These are phyloP conservation scores for Brachionus manjavacas DNA, from an alignment of 1,140 invertebrate species.

Conservation along the genomic window DNA sequence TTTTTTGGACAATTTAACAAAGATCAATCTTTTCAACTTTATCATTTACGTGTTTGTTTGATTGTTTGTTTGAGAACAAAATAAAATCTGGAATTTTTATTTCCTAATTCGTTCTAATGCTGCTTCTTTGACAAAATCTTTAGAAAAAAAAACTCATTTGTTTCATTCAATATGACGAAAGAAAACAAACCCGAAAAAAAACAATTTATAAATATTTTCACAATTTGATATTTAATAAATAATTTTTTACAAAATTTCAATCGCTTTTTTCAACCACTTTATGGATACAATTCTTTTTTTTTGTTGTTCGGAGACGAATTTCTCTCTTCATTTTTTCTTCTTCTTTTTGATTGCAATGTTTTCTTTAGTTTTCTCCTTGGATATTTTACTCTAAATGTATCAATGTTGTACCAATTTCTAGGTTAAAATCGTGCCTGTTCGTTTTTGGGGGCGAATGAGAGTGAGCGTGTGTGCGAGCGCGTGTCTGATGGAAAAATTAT, in stretches of 20 bases:
- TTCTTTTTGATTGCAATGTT: background rate
- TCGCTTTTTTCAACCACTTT: background rate
- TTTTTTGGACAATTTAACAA: background rate
- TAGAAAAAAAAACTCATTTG: background rate
- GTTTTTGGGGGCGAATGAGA: background rate
- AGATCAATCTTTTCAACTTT: constrained; percentile 12
- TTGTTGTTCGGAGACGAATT: background rate
- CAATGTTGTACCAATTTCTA: background rate
- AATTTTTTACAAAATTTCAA: background rate
- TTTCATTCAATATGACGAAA: background rate
- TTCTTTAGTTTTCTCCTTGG: background rate
- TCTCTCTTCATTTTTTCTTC: background rate
- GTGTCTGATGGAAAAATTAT: background rate
- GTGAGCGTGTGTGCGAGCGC: background rate
- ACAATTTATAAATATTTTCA: background rate
- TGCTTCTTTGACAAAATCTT: background rate
- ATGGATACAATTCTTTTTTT: background rate
- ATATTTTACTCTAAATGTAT: background rate
- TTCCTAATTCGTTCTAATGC: background rate
- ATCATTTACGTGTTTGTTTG: constrained; percentile 16
- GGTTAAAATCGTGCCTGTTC: background rate
- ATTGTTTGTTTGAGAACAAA: constrained; percentile 29
- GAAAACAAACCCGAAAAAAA: background rate
- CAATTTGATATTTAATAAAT: background rate
- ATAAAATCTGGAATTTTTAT: background rate